These are phyloP conservation scores for Lucinisca nassula DNA, from an alignment of 2,888 invertebrate genomes.

Conservation along the genomic window DNA sequence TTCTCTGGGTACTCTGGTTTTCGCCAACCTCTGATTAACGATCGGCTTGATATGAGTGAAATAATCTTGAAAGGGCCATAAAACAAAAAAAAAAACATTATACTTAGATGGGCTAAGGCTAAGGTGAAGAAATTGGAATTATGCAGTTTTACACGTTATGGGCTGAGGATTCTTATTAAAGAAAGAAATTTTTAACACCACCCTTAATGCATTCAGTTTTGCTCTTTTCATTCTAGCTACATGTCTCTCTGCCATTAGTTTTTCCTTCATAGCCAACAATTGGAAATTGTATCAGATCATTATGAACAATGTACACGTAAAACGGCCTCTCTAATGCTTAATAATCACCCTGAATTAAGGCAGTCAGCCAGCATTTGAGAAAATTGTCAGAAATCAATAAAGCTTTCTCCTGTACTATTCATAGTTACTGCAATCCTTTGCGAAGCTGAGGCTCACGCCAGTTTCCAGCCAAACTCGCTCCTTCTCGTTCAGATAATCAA, in stretches of 20 bases:
- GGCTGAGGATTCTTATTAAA: no score
- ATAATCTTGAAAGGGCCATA: no score
- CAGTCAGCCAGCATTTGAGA: slow-evolving; percentile 11
- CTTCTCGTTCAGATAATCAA: background rate
- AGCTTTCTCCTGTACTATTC: background rate
- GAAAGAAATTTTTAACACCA: no score
- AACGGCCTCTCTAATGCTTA: background rate
- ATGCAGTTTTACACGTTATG: no score
- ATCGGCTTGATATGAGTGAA: no score
- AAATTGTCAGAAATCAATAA: background rate
- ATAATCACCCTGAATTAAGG: background rate
- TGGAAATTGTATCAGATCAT: background rate
- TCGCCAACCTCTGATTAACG: no score
- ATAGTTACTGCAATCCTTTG: background rate
- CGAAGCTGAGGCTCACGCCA: background rate
- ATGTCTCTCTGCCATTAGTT: background rate
- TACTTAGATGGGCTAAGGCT: no score
- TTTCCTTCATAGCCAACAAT: background rate
- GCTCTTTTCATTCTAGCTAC: background rate
- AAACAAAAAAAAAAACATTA: no score
- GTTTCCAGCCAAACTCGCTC: background rate
- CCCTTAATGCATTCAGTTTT: no score
- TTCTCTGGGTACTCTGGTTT: no score
- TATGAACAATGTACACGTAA: background rate
- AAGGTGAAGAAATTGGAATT: no score